phyloP scores from a whole-genome alignment of 2,797 vertebrate genomes.

The Otolemur crassicaudatus region DNA sequence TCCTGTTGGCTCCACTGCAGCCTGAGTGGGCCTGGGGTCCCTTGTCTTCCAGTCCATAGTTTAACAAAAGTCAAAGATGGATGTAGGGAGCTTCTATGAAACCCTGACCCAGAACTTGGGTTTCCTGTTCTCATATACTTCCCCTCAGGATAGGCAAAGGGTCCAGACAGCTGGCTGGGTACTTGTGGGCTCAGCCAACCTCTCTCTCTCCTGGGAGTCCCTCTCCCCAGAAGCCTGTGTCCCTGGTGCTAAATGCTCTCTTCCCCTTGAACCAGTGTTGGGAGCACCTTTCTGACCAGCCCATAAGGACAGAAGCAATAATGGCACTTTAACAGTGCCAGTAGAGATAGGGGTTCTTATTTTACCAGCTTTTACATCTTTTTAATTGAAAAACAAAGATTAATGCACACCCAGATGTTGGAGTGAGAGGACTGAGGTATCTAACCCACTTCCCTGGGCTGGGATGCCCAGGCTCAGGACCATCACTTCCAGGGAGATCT shows the following conservation, averaged over 20 bases:
- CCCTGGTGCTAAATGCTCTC: constrained; percentile 59
- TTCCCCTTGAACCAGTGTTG: neutral
- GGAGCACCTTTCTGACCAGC: neutral
- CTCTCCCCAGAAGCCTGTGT: neutral
- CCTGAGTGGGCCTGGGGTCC: neutral
- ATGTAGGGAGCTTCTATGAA: neutral
- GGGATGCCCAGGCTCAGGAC: neutral
- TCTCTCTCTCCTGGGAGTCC: neutral
- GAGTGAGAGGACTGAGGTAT: neutral
- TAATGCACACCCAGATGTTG: neutral
- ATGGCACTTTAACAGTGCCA: neutral
- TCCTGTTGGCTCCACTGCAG: neutral
- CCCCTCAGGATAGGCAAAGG: neutral
- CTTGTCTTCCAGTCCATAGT: neutral
- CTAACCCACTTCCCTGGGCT: neutral
- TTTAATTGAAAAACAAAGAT: constrained; percentile 37
- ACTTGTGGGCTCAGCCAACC: neutral
- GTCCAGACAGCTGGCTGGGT: neutral
- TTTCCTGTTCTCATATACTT: neutral
- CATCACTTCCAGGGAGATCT: neutral
- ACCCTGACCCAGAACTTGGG: neutral
- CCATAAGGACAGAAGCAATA: constrained; percentile 57
- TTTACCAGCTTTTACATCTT: constrained; percentile 46
- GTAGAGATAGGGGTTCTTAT: neutral
- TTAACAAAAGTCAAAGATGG: neutral